These are phyloP conservation scores for Ammodytes marinus DNA, from an alignment of 2,113 vertebrate species.

Conservation along the genomic window DNA sequence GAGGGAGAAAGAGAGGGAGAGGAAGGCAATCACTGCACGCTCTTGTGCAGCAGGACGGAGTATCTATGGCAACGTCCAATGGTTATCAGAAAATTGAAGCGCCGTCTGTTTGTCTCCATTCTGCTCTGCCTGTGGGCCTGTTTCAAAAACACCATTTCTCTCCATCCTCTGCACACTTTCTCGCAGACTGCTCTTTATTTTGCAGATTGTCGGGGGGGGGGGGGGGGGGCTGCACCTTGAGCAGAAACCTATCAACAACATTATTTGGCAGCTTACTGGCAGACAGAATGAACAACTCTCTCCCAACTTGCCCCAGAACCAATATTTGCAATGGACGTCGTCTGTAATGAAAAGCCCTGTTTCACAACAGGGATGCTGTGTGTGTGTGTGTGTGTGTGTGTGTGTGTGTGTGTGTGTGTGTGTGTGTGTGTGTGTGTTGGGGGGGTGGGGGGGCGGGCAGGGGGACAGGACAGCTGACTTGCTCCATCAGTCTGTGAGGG, in stretches of 20 bases:
- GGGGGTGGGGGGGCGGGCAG: background rate
- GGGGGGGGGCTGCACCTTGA: background rate
- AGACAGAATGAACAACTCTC: conserved; percentile 2
- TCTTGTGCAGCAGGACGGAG: conserved; percentile 86
- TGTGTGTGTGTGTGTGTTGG: background rate
- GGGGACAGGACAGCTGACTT: conserved; percentile 29
- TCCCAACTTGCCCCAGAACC: conserved; percentile 43
- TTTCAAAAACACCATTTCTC: conserved; percentile 40
- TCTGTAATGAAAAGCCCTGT: conserved; percentile 57
- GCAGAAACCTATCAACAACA: background rate
- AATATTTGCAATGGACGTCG: conserved; percentile 61
- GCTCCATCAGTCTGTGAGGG: conserved; percentile 39
- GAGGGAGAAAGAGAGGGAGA: conserved; percentile 54
- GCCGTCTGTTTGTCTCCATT: conserved; percentile 61
- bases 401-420: background rate
- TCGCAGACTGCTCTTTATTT: conserved; percentile 26
- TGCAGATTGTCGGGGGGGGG: background rate
- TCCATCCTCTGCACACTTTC: conserved; percentile 6
- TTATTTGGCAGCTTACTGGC: background rate
- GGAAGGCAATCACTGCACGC: conserved; percentile 83
- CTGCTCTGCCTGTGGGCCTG: conserved; percentile 40
- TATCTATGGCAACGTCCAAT: conserved; percentile 88
- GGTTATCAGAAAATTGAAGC: conserved; percentile 74
- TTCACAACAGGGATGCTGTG: no score
- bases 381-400: conserved; percentile 4